Evolutionary conservation across 2,113 vertebrate genomes (phyloP).

Genomic region (Sinocyclocheilus anshuiensis): DNA sequence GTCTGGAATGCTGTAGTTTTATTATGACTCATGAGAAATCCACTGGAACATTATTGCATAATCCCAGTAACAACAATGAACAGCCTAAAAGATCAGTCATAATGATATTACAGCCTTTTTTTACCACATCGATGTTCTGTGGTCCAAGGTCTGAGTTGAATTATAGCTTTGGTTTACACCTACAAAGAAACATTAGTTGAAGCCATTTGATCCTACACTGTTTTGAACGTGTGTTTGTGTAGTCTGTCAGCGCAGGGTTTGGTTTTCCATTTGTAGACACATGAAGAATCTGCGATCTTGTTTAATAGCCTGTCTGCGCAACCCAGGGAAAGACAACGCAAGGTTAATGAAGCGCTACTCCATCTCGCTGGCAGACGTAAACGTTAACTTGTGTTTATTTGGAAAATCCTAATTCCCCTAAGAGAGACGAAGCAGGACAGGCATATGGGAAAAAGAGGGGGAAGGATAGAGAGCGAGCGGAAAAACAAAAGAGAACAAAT

Average conservation of each 20-base stretch:
- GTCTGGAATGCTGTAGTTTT: not conserved
- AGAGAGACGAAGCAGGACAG: constrained; percentile 74
- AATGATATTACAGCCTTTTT: not conserved
- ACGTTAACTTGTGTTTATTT: constrained; percentile 77
- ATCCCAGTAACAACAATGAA: constrained; percentile 6
- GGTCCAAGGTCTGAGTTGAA: not conserved
- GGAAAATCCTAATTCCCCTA: constrained; percentile 67
- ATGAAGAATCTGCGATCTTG: constrained; percentile 67
- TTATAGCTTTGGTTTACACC: constrained; percentile 22
- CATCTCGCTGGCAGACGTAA: constrained; percentile 72
- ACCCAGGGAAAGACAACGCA: constrained; percentile 75
- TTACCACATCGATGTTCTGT: constrained; percentile 25
- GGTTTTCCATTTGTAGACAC: constrained; percentile 63
- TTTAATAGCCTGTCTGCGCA: constrained; percentile 69
- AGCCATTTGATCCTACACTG: constrained; percentile 29
- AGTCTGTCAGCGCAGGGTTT: constrained; percentile 55
- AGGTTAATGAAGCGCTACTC: constrained; percentile 75
- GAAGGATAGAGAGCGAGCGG: constrained; percentile 19
- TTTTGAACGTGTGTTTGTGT: constrained; percentile 48
- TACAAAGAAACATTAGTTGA: constrained; percentile 30
- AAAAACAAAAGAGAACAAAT: constrained; percentile 75
- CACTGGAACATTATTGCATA: not conserved
- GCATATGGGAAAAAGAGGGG: constrained; percentile 62
- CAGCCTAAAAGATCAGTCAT: constrained; percentile 5
- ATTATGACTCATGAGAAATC: not conserved